Base-by-base conservation (phyloP, 2,113 vertebrate genomes). In the Mobula hypostoma region DNA sequence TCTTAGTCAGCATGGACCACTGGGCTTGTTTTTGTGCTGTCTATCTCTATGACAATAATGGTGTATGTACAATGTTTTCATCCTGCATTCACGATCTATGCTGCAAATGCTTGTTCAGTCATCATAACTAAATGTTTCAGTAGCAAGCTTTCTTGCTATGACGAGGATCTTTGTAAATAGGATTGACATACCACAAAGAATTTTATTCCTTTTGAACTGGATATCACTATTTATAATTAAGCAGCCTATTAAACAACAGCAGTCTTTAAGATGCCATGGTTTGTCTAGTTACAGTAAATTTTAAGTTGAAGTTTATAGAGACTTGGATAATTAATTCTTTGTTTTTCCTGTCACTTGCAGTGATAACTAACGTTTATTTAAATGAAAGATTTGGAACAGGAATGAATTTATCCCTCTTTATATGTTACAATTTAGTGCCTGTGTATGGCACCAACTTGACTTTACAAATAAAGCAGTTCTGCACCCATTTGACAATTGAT, bases 241-340 rank as follows among this genome's bases (percentile, higher is more conserved):
- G 68, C 58, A 48, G 19, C 40, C 29, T 1, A 48, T 48, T 27
- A 48, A 74, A 93, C 8, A 72, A 27, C 21, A 74, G 24, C 68
- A 93, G 4, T 11, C 63, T 14, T 74, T 70, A 40, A 48, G 68
- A 24, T 93, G 36, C 19, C 66, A 36, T 74, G 21, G 32, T 11
- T n/a, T 29, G 72, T 72, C 74, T 93, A 48, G 63, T 88, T 29
- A 4, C 48, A 48, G 48, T 48, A 70, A 91, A 91, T 70, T 11
- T 88, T 68, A 74, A 48, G 19, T 74, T 93, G 68, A 74, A 72
- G 70, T 93, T 93, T 93, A 24, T 40, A 48, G 90, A 21, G 68
- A 36, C 63, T 91, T 70, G 19, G n/a, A 36, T 68, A 70, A 91
- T 70, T 91, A 70, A 91, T 91, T 40, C 14, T 17, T 29, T 91